Evolutionary conservation across 2,888 invertebrate genomes (phyloP).

Genomic region (Eurytoma californica): DNA sequence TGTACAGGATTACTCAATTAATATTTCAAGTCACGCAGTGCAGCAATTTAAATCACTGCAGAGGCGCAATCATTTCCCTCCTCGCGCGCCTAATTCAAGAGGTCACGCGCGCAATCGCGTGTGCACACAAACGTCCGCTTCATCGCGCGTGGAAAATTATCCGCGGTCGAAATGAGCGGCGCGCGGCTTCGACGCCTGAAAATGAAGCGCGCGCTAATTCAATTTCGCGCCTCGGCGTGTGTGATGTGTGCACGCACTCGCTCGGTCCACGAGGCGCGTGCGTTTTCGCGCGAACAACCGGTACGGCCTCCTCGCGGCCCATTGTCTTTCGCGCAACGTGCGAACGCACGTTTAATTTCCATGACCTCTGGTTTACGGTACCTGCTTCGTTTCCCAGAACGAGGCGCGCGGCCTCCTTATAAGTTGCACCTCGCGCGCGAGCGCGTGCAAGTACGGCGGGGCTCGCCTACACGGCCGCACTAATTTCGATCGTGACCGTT

Average conservation of each 20-base stretch:
- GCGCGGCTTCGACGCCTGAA: neutral
- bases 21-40: no score
- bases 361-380: conserved; percentile 54
- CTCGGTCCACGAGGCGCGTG: neutral
- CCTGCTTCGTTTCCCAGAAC: conserved; percentile 40
- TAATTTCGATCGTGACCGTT: conserved; percentile 42
- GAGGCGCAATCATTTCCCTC: no score
- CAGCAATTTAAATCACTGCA: no score
- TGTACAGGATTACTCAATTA: no score
- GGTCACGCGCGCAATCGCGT: no score
- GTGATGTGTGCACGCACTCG: no score
- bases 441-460: neutral
- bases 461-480: neutral
- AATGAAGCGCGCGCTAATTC: conserved; percentile 12
- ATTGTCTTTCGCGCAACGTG: conserved; percentile 62
- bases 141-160: neutral
- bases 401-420: conserved; percentile 28
- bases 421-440: neutral
- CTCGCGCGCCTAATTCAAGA: no score
- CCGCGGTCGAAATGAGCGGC: neutral
- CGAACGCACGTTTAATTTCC: conserved; percentile 63
- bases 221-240: no score
- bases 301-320: conserved; percentile 22
- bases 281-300: neutral
- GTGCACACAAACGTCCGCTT: neutral